These are phyloP conservation scores for Chorisops tibialis DNA, from an alignment of 2,888 invertebrate genomes.

Conservation along the genomic window DNA sequence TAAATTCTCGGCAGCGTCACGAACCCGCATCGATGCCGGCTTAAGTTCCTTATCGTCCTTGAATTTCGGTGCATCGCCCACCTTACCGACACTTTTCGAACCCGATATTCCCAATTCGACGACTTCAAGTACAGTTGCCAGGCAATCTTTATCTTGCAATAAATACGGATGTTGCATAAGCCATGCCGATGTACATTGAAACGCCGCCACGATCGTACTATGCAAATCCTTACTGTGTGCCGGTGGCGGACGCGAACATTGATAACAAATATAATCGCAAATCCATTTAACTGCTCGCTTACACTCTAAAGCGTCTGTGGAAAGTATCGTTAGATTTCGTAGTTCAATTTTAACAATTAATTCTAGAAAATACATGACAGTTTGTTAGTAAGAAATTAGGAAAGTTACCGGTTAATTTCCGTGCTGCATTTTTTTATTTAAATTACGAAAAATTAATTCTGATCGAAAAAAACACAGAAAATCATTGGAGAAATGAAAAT, in stretches of 20 bases:
- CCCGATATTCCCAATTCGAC: constrained; percentile 97
- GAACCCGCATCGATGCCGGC: constrained; percentile 95
- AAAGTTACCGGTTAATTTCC: constrained; percentile 55
- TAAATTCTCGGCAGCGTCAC: constrained; percentile 94
- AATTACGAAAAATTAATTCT: constrained; percentile 2
- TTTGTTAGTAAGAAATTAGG: constrained; percentile 40
- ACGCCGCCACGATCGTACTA: constrained; percentile 90
- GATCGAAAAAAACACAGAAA: background rate
- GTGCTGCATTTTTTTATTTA: constrained; percentile 49
- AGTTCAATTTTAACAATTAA: constrained; percentile 51
- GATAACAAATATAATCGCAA: constrained; percentile 95
- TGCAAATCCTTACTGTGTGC: constrained; percentile 92
- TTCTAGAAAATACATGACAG: constrained; percentile 44
- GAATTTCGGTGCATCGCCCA: constrained; percentile 84
- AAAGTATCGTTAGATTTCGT: constrained; percentile 52
- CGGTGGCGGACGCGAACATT: constrained; percentile 90
- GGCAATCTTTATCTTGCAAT: constrained; percentile 85
- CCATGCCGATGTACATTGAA: constrained; percentile 90
- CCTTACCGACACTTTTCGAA: constrained; percentile 81
- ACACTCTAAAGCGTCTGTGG: constrained; percentile 80
- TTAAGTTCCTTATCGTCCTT: constrained; percentile 95
- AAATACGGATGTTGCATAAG: constrained; percentile 85
- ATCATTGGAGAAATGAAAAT: background rate
- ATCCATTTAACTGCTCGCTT: constrained; percentile 95
- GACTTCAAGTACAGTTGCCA: constrained; percentile 91